phyloP scores from a whole-genome alignment of 2,113 vertebrate species.

The Nymphicus hollandicus region DNA sequence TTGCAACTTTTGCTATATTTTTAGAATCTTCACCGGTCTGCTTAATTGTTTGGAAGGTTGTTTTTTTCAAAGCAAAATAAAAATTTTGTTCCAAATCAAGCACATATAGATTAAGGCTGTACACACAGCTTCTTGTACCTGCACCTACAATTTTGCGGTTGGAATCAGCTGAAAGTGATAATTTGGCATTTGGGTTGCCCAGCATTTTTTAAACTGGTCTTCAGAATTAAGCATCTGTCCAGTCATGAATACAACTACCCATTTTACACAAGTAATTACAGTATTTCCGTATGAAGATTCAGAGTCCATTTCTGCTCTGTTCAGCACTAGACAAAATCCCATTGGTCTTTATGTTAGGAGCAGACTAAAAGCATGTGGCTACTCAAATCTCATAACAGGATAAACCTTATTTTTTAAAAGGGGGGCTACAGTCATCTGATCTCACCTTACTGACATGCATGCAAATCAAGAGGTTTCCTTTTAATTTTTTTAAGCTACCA shows the following conservation, averaged over 20 bases:
- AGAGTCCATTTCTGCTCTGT: background rate
- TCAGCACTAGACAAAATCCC: background rate
- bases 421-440: background rate
- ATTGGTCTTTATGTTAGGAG: background rate
- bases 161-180: background rate
- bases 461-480: background rate
- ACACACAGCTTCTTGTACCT: background rate
- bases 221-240: background rate
- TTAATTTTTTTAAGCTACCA: background rate
- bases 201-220: background rate
- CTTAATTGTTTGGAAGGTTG: background rate
- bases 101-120: background rate
- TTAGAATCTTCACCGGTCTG: background rate
- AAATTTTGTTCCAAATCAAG: background rate
- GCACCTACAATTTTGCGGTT: background rate
- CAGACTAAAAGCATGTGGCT: background rate
- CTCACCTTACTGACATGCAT: background rate
- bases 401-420: background rate
- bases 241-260: background rate
- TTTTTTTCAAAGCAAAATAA: background rate
- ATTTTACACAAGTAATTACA: background rate
- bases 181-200: background rate
- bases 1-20: conserved; percentile 5
- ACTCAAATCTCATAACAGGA: background rate
- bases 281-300: background rate